Percentiles rank a stretch among this genome's conserved stretches.
These are phyloP conservation scores for Hemicrepidius hirtus DNA, from an alignment of 2,888 invertebrate species.

Conservation along the genomic window DNA sequence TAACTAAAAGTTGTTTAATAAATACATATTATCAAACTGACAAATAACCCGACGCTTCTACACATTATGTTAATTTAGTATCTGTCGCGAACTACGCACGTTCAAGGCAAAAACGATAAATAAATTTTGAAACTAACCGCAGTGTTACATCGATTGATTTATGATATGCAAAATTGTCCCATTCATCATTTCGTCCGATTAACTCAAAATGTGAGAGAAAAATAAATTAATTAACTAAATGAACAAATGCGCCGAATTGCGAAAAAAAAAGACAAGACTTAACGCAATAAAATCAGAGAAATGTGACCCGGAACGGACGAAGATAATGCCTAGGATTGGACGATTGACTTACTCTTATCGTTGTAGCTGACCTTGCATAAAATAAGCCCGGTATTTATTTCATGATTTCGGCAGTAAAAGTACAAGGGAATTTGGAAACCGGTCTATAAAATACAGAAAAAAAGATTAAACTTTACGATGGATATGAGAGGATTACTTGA, in stretches of 20 bases:
- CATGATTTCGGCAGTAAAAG: conserved; percentile 31
- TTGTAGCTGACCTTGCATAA: conserved; percentile 34
- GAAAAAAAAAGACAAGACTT: background rate
- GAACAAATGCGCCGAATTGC: background rate
- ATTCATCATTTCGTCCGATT: background rate
- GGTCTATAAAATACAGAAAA: conserved; percentile 31
- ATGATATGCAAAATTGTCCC: background rate
- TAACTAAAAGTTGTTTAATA: no score
- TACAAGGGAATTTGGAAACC: conserved; percentile 28
- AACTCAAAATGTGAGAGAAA: background rate
- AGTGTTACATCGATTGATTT: background rate
- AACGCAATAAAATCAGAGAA: conserved; percentile 7
- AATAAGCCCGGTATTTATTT: conserved; percentile 31
- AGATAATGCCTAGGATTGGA: conserved; percentile 4
- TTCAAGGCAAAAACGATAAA: no score
- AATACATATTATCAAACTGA: no score
- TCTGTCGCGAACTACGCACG: no score
- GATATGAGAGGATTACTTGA: conserved; percentile 11
- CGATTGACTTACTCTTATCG: conserved; percentile 31
- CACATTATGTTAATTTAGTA: no score
- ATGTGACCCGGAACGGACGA: conserved; percentile 13
- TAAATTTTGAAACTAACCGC: no score
- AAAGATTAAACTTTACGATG: conserved; percentile 32
- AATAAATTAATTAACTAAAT: background rate
- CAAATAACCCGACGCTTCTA: no score